phyloP scores from a whole-genome alignment of 2,888 invertebrate genomes.

The Eustalomyia histrio region DNA sequence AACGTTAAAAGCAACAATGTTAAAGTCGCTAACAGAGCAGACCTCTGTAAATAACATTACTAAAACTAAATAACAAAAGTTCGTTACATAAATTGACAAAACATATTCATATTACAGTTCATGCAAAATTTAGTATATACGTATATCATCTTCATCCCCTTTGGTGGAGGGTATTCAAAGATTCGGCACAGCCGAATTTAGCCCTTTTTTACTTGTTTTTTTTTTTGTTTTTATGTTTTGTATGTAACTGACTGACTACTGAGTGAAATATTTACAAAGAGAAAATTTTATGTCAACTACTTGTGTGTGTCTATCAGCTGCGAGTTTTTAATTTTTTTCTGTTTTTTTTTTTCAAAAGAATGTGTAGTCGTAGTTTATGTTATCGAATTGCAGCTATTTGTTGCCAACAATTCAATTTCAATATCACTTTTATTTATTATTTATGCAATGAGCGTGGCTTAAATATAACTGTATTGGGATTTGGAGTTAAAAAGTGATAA shows the following conservation, averaged over 20 bases:
- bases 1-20: no score
- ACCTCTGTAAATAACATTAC: no score
- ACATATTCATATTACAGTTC: no score
- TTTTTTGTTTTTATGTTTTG: slow-evolving; percentile 21
- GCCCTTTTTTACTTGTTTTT: no score
- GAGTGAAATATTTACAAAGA: slow-evolving; percentile 16
- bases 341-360: slow-evolving; percentile 39
- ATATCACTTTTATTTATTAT: slow-evolving; percentile 47
- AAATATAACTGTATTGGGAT: neutral
- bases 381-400: slow-evolving; percentile 42
- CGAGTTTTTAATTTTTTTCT: slow-evolving; percentile 22
- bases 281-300: slow-evolving; percentile 49
- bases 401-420: slow-evolving; percentile 51
- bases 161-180: no score
- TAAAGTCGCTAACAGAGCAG: no score
- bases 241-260: neutral
- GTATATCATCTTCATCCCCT: no score
- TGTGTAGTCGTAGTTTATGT: slow-evolving; percentile 9
- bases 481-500: no score
- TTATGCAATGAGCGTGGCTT: slow-evolving; percentile 1
- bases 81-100: no score
- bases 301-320: slow-evolving; percentile 15
- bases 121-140: no score
- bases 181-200: no score
- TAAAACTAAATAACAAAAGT: no score